phyloP scores from a whole-genome alignment of 2,888 invertebrate species.

The Polylopha cassiicola region DNA sequence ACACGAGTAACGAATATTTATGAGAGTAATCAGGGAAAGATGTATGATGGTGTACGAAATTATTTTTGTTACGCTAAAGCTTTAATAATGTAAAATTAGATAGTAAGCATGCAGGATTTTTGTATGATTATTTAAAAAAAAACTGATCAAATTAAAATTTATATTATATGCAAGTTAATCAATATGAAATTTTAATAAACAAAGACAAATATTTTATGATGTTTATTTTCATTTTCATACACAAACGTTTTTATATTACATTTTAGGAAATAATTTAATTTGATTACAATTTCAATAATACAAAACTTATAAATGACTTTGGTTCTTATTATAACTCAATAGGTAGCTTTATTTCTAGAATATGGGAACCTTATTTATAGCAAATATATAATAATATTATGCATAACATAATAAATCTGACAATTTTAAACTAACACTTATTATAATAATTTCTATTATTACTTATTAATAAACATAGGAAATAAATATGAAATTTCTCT shows the following conservation, averaged over 20 bases:
- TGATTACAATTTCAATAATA: conserved; percentile 10
- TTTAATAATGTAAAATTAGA: conserved; percentile 75
- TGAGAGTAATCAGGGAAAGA: conserved; percentile 58
- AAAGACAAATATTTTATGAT: conserved; percentile 45
- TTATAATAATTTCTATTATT: too few relatives aligned
- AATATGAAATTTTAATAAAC: conserved; percentile 73
- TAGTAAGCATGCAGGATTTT: conserved; percentile 71
- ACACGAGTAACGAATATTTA: conserved; percentile 82
- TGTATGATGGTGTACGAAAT: conserved; percentile 52
- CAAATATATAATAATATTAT: conserved; percentile 1
- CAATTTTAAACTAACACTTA: too few relatives aligned
- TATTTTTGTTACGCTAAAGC: conserved; percentile 74
- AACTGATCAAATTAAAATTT: conserved; percentile 71
- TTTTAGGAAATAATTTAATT: too few relatives aligned
- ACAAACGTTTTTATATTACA: conserved; percentile 33
- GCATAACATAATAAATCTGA: too few relatives aligned
- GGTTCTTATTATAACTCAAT: too few relatives aligned
- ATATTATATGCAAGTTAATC: conserved; percentile 73
- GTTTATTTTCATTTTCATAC: conserved; percentile 48
- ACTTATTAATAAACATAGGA: too few relatives aligned
- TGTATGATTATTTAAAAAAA: conserved; percentile 71
- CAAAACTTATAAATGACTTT: conserved; percentile 13
- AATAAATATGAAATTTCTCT: too few relatives aligned
- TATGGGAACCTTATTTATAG: neutral
- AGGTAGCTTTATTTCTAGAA: too few relatives aligned